Evolutionary conservation across 1,140 invertebrate species (phyloP), one percentile per base, ranked within the genome.

Genomic region (Reticulitermes speratus): DNA sequence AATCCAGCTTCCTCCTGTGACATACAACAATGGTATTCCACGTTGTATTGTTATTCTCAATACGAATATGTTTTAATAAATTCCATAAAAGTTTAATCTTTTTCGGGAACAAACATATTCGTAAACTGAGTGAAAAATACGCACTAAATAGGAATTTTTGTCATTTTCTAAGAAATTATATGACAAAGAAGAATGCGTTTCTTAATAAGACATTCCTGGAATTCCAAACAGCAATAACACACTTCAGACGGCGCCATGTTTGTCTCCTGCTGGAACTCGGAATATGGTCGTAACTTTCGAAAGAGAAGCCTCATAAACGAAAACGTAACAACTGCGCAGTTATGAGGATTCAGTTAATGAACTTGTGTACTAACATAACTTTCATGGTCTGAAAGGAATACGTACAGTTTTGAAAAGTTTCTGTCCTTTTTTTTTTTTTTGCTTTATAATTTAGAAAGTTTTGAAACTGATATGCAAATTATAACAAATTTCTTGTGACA

Each of bases 81-180:
- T 30, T 75, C 52, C 52, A 55, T 55, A 30, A 75, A 75, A 30
- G 25, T 30, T 9, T 75, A 25, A 30, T 75, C n/a, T n/a, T 75
- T 69, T n/a, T 75, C 8, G 7, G 65, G 65, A 30, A 75, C 65
- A 75, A 75, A 75, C 65, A 30, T n/a, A 25, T 75, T 75, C 65
- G 65, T 75, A 75, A 75, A 75, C 65, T 30, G n/a, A 75, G 65
- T 75, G n/a, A 25, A 75, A 75, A 75, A 75, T 75, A 75, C 14
- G 65, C 25, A 75, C n/a, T 75, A 75, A 75, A 75, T 75, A 75
- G 65, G 65, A 75, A 75, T 75, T 75, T 75, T 75, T 75, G 65
- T 75, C 65, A 75, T 75, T 30, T 75, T 75, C 65, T 75, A n/a
- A 12, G 25, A 75, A 75, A 75, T 75, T n/a, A 75, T 30, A 30